Conservation (phyloP, 2,113 vertebrate species). For the Neogale vison region DNA sequence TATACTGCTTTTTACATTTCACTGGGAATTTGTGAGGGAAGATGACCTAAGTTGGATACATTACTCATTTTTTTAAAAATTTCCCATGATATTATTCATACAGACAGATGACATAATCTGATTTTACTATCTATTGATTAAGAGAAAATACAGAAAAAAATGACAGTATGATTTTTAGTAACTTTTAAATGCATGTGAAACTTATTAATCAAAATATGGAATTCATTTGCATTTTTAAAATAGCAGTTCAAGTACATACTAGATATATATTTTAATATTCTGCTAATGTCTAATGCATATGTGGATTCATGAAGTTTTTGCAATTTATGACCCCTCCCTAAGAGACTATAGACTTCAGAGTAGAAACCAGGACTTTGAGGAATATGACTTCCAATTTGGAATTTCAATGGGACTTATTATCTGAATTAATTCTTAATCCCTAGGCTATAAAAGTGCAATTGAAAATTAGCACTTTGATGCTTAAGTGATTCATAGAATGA, state of each 20-base stretch:
- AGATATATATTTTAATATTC: neutral
- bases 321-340: neutral
- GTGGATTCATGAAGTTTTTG: neutral
- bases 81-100: neutral
- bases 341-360: neutral
- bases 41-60: neutral
- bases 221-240: neutral
- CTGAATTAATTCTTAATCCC: constrained; percentile 63
- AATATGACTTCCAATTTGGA: constrained; percentile 43
- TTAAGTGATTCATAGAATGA: constrained; percentile 54
- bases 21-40: neutral
- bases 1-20: neutral
- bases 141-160: neutral
- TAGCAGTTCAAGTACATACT: neutral
- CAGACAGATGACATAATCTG: neutral
- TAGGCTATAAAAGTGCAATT: constrained; percentile 42
- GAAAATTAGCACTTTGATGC: constrained; percentile 63
- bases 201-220: neutral
- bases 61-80: neutral
- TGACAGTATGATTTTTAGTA: neutral
- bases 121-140: neutral
- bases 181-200: neutral
- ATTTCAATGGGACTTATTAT: constrained; percentile 61
- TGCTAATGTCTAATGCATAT: neutral
- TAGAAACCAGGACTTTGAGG: neutral